Percentiles rank a stretch among this genome's conserved stretches.
Evolutionary conservation across 2,888 invertebrate genomes (phyloP).

Genomic region (Lithophane socia): DNA sequence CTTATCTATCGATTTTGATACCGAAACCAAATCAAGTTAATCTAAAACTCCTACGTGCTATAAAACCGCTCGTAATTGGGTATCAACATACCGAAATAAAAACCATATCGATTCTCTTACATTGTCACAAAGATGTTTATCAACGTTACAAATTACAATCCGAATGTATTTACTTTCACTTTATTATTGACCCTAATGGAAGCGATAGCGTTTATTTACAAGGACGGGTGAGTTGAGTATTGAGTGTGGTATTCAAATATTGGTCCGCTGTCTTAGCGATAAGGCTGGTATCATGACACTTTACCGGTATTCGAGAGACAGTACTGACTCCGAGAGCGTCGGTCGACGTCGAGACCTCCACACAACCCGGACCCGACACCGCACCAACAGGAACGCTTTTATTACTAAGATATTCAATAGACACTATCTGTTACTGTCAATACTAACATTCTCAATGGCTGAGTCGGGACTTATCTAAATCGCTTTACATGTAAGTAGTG

Average conservation of each 20-base stretch:
- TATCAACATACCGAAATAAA: slow-evolving; percentile 52
- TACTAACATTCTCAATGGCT: slow-evolving; percentile 71
- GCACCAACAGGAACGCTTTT: slow-evolving; percentile 69
- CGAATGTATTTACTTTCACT: slow-evolving; percentile 72
- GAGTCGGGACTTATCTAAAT: slow-evolving; percentile 72
- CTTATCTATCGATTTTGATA: slow-evolving; percentile 36
- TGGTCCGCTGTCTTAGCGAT: slow-evolving; percentile 78
- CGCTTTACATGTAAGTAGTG: slow-evolving; percentile 69
- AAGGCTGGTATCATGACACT: slow-evolving; percentile 81
- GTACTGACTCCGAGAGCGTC: slow-evolving; percentile 32
- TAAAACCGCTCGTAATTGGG: slow-evolving; percentile 57
- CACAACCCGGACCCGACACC: slow-evolving; percentile 62
- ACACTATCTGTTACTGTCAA: slow-evolving; percentile 72
- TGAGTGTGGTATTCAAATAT: slow-evolving; percentile 81
- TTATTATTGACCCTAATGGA: slow-evolving; percentile 72
- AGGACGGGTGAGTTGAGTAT: slow-evolving; percentile 73
- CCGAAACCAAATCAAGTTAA: slow-evolving; percentile 42
- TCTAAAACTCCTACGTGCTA: slow-evolving; percentile 51
- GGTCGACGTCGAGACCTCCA: slow-evolving; percentile 46
- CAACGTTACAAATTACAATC: slow-evolving; percentile 67
- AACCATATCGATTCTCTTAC: slow-evolving; percentile 60
- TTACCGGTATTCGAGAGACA: slow-evolving; percentile 72
- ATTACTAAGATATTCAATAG: slow-evolving; percentile 73
- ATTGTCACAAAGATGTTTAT: slow-evolving; percentile 64
- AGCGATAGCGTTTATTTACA: slow-evolving; percentile 69